A percentile compares a stretch with the other conserved stretches of the same genome.
Evolutionary conservation across 2,888 invertebrate genomes (phyloP).

Genomic region (Camptogramma bilineatum): DNA sequence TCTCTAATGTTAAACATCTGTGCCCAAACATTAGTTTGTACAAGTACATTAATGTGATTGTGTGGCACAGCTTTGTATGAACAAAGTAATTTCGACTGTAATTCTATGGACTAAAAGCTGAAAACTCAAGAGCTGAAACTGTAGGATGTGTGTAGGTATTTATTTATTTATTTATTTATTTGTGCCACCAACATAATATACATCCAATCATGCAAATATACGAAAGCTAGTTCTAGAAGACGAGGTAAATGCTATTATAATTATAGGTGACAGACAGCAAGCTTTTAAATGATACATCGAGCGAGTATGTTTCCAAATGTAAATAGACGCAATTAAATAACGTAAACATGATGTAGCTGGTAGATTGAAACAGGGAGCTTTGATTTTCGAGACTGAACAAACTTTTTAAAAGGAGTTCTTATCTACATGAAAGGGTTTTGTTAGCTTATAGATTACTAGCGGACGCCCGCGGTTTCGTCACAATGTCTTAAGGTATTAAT

Average conservation of each 20-base stretch:
- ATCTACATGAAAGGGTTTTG: not conserved
- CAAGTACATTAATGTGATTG: constrained; percentile 35
- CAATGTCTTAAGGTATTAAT: too few species aligned
- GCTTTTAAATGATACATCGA: too few species aligned
- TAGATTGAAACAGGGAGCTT: not conserved
- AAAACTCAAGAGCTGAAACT: not conserved
- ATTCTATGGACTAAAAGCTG: not conserved
- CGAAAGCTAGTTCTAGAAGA: too few species aligned
- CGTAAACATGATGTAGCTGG: constrained; percentile 10
- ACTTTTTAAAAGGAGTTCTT: not conserved
- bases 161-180: too few species aligned
- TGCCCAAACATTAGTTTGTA: constrained; percentile 30
- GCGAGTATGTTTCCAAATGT: constrained; percentile 7
- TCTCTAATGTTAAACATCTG: constrained; percentile 3
- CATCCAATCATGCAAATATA: too few species aligned
- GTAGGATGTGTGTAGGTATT: not conserved
- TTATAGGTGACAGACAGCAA: too few species aligned
- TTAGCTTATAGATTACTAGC: not conserved
- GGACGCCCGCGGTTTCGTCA: too few species aligned
- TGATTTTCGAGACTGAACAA: not conserved
- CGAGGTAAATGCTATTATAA: too few species aligned
- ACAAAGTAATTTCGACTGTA: constrained; percentile 9
- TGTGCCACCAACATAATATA: too few species aligned
- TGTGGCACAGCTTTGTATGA: constrained; percentile 25
- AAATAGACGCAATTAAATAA: constrained; percentile 18